These are phyloP conservation scores for Therioaphis trifolii DNA, from an alignment of 2,888 invertebrate species.

Conservation along the genomic window DNA sequence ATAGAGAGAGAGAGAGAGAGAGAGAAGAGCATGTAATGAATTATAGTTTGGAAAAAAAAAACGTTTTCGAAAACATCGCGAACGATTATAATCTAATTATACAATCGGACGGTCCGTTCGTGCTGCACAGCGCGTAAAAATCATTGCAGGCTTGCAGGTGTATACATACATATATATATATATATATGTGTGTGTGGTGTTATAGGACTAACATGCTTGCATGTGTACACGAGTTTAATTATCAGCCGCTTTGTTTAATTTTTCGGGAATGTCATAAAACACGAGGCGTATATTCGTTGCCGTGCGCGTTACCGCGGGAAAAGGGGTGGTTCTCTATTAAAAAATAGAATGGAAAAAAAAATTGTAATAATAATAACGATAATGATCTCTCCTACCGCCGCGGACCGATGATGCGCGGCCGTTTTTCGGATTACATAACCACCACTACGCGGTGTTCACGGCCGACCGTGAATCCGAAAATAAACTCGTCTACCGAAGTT, in stretches of 20 bases:
- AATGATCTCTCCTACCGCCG: constrained; percentile 5
- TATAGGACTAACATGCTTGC: no score
- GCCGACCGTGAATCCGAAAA: constrained; percentile 30
- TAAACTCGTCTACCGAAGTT: constrained; percentile 9
- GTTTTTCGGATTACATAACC: not conserved
- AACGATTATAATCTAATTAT: constrained; percentile 54
- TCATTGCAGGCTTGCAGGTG: no score
- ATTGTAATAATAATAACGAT: not conserved
- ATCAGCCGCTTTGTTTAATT: constrained; percentile 18
- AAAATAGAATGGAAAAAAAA: constrained; percentile 22
- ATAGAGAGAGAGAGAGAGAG: not conserved
- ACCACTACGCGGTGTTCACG: not conserved
- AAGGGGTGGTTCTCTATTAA: constrained; percentile 40
- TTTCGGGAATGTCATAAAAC: constrained; percentile 30
- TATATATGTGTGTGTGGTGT: not conserved
- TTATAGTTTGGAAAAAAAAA: constrained; percentile 41
- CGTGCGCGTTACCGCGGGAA: not conserved
- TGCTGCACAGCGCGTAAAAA: not conserved
- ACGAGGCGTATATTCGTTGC: not conserved
- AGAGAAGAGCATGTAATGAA: constrained; percentile 23
- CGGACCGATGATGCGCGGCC: not conserved
- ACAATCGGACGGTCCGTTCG: not conserved
- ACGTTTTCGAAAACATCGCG: constrained; percentile 38
- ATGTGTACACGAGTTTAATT: constrained; percentile 26
- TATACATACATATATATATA: not conserved